Conservation (phyloP, 2,797 vertebrate genomes). For the Pseudomugil tenellus region DNA sequence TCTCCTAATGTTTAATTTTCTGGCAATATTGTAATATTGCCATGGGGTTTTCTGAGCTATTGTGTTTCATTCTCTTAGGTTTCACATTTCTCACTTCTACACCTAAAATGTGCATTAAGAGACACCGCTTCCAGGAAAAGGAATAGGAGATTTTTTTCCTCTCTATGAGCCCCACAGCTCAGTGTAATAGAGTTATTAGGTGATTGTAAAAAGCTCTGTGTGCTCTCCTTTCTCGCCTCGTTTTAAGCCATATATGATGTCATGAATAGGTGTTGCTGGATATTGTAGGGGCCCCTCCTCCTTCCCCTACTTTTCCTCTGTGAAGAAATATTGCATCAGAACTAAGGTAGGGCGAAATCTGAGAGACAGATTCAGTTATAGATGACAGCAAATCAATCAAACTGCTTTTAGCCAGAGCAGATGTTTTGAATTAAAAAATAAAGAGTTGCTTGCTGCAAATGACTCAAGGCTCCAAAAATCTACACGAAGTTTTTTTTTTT, state of each 20-base stretch:
- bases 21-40: slow-evolving; percentile 83
- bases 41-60: slow-evolving; percentile 79
- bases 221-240: slow-evolving; percentile 76
- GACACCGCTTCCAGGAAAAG: slow-evolving; percentile 85
- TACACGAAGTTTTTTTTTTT: slow-evolving; percentile 68
- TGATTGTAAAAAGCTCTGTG: slow-evolving; percentile 85
- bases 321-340: slow-evolving; percentile 75
- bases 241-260: slow-evolving; percentile 84
- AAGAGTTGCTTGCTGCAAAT: slow-evolving; percentile 58
- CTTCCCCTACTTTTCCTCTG: slow-evolving; percentile 49
- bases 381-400: slow-evolving; percentile 80
- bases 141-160: slow-evolving; percentile 65
- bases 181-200: slow-evolving; percentile 88
- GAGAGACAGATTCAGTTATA: slow-evolving; percentile 77
- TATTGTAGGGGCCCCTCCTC: slow-evolving; percentile 64
- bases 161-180: slow-evolving; percentile 81
- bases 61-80: slow-evolving; percentile 80
- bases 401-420: slow-evolving; percentile 73
- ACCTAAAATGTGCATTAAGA: slow-evolving; percentile 87
- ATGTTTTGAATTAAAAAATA: slow-evolving; percentile 74
- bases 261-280: slow-evolving; percentile 85
- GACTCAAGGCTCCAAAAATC: slow-evolving; percentile 75
- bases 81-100: slow-evolving; percentile 86
- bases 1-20: slow-evolving; percentile 86
- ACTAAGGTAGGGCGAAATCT: slow-evolving; percentile 69